phyloP scores from a whole-genome alignment of 1,140 invertebrate species.

The Drosophila kohkoa region DNA sequence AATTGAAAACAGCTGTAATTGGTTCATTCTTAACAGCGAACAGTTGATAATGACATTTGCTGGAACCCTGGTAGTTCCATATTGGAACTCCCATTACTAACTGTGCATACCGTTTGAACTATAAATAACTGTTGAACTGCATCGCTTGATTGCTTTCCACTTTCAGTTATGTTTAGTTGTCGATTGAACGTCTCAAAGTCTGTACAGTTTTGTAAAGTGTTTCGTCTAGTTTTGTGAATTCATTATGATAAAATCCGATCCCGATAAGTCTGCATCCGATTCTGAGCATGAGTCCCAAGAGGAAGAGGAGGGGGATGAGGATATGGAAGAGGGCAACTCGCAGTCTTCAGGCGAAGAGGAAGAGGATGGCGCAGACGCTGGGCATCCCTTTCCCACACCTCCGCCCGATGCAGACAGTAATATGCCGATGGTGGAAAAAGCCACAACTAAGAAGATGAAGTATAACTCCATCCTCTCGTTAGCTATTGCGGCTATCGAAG shows the following conservation, averaged over 20 bases:
- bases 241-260: not conserved
- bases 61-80: not conserved
- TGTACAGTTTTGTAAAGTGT: not conserved
- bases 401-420: slow-evolving; percentile 41
- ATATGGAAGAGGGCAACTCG: not conserved
- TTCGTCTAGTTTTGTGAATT: not conserved
- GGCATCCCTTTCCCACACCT: slow-evolving; percentile 51
- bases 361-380: not conserved
- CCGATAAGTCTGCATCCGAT: not conserved
- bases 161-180: not conserved
- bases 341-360: not conserved
- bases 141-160: not conserved
- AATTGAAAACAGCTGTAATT: not conserved
- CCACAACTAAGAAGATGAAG: not conserved
- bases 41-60: not conserved
- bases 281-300: not conserved
- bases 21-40: not conserved
- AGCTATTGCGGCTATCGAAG: slow-evolving; percentile 32
- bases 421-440: slow-evolving; percentile 7
- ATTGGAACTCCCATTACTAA: not conserved
- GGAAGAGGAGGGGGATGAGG: not conserved
- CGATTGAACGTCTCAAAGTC: not conserved
- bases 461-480: not conserved
- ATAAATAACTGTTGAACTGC: not conserved
- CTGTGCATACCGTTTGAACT: slow-evolving; percentile 14